These are phyloP conservation scores for Caenorhabditis becei DNA, from an alignment of 2,888 invertebrate genomes.

Conservation along the genomic window DNA sequence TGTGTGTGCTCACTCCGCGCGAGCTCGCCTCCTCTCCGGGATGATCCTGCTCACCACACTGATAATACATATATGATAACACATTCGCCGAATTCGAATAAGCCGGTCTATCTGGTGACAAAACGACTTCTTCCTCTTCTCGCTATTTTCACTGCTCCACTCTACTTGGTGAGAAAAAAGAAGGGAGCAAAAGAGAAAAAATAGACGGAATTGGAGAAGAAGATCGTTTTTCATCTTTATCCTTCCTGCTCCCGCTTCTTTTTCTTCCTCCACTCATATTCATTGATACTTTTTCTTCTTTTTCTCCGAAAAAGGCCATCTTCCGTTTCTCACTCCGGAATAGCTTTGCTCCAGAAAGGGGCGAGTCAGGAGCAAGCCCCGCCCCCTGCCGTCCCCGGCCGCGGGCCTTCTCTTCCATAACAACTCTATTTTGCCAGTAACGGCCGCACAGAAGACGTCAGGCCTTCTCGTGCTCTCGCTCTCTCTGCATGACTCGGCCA, in stretches of 20 bases:
- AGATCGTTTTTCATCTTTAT: constrained; percentile 28
- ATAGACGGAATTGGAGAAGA: constrained; percentile 8
- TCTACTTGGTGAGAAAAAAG: background rate
- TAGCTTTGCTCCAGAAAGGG: constrained; percentile 18
- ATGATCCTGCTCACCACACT: constrained; percentile 28
- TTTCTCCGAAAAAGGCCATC: background rate
- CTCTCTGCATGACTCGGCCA: constrained; percentile 45
- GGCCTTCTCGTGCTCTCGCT: constrained; percentile 23
- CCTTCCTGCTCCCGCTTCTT: constrained; percentile 7
- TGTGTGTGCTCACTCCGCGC: constrained; percentile 14
- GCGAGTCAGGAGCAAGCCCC: constrained; percentile 31
- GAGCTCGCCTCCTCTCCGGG: background rate
- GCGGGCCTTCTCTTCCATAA: constrained; percentile 52
- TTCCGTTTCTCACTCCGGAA: constrained; percentile 36
- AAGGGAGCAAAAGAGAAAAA: background rate
- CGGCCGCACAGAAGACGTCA: constrained; percentile 43
- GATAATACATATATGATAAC: constrained; percentile 16
- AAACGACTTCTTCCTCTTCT: background rate
- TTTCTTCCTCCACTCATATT: constrained; percentile 7
- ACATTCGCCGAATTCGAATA: constrained; percentile 19
- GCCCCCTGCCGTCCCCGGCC: constrained; percentile 20
- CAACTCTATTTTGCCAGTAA: constrained; percentile 52
- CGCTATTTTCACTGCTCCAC: background rate
- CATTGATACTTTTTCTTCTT: constrained; percentile 25
- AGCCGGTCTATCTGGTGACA: background rate